These are phyloP conservation scores for Caenorhabditis latens DNA, from an alignment of 1,140 invertebrate genomes.

Conservation along the genomic window DNA sequence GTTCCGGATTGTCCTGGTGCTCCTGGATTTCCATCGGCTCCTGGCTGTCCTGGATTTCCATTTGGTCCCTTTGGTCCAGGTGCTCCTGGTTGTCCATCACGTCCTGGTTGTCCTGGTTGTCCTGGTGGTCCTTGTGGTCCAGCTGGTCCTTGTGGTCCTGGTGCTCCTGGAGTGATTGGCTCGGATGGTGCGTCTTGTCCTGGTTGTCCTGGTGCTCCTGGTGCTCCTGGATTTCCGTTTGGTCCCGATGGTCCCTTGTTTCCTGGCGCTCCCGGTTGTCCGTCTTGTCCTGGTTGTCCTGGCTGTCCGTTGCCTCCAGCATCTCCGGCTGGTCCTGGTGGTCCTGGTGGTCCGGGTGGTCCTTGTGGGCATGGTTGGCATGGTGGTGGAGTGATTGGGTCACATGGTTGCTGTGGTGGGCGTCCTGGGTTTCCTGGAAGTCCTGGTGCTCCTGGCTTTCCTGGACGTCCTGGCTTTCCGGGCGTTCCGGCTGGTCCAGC, in stretches of 20 bases:
- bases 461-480: conserved; percentile 66
- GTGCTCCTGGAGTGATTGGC: conserved; percentile 64
- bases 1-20: conserved; percentile 61
- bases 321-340: conserved; percentile 64
- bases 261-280: conserved; percentile 65
- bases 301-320: conserved; percentile 63
- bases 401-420: conserved; percentile 66
- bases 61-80: conserved; percentile 64
- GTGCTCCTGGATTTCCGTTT: conserved; percentile 61
- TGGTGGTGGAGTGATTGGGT: conserved; percentile 66
- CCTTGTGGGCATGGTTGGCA: conserved; percentile 68
- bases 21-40: conserved; percentile 63
- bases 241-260: conserved; percentile 61
- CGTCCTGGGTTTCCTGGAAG: conserved; percentile 67
- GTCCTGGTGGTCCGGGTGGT: conserved; percentile 66
- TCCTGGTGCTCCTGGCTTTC: conserved; percentile 69
- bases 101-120: conserved; percentile 62
- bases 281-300: conserved; percentile 63
- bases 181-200: conserved; percentile 63
- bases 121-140: conserved; percentile 67
- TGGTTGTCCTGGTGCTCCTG: conserved; percentile 64
- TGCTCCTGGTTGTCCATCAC: conserved; percentile 63
- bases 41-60: conserved; percentile 62
- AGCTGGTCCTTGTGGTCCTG: conserved; percentile 62
- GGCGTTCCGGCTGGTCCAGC: conserved; percentile 67